A percentile compares a stretch with the other conserved stretches of the same genome.
phyloP scores from a whole-genome alignment of 1,140 invertebrate species.

The Cardiocondyla obscurior region DNA sequence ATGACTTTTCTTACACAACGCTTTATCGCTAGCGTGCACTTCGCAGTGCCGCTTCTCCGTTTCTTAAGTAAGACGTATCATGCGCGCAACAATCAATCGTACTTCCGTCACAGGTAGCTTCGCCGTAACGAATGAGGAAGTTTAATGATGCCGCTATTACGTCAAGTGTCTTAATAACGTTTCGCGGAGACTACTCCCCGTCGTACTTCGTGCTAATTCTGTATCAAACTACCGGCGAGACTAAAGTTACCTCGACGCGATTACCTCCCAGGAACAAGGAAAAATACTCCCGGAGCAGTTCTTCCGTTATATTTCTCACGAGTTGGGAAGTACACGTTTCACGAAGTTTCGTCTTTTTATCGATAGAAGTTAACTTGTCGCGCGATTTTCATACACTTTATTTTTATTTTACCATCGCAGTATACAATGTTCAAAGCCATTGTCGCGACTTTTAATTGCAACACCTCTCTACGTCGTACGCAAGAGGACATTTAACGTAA shows the following conservation, averaged over 20 bases:
- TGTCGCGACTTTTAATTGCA: constrained; percentile 11
- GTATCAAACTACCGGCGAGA: background rate
- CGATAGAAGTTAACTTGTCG: constrained; percentile 27
- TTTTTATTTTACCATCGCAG: background rate
- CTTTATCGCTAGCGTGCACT: background rate
- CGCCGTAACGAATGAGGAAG: constrained; percentile 21
- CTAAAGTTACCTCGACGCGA: constrained; percentile 24
- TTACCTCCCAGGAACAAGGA: constrained; percentile 24
- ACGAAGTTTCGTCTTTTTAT: constrained; percentile 27
- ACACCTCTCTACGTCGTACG: background rate
- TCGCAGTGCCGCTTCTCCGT: background rate
- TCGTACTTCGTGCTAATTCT: constrained; percentile 34
- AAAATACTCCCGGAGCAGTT: constrained; percentile 19
- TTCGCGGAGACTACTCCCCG: constrained; percentile 14
- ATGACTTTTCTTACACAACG: background rate
- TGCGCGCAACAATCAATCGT: constrained; percentile 17
- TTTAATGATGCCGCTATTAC: constrained; percentile 28
- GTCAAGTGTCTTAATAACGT: constrained; percentile 36
- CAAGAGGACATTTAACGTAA: background rate
- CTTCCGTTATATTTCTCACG: constrained; percentile 43
- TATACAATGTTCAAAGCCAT: background rate
- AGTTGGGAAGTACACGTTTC: constrained; percentile 23
- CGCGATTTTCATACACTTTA: constrained; percentile 32
- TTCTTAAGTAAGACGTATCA: background rate
- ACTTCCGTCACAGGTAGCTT: background rate